A percentile compares a stretch with the other conserved stretches of the same genome.
Conservation (phyloP, 2,888 invertebrate genomes). For the Calameuta filiformis region DNA sequence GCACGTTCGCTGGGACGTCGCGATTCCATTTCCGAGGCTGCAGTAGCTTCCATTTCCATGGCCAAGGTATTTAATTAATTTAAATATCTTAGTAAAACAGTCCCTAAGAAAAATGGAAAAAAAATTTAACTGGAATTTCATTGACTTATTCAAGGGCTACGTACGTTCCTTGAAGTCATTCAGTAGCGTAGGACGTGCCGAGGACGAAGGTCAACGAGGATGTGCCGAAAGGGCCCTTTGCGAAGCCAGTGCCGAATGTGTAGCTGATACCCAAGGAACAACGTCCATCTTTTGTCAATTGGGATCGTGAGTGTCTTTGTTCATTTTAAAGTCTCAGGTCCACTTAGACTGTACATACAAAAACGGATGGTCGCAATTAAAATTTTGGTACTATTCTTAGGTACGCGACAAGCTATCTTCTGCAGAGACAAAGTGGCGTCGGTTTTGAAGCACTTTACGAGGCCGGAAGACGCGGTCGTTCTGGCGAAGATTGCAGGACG, state of each 20-base stretch:
- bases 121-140: conserved; percentile 2
- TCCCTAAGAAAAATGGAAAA: background rate
- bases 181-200: conserved; percentile 72
- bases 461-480: conserved; percentile 87
- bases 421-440: conserved; percentile 79
- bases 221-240: conserved; percentile 76
- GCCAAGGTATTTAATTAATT: conserved; percentile 71
- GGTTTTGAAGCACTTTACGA: conserved; percentile 85
- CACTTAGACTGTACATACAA: background rate
- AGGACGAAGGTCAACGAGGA: conserved; percentile 87
- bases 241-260: conserved; percentile 89
- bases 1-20: conserved; percentile 88
- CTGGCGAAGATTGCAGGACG: conserved; percentile 87
- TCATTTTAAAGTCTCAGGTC: background rate
- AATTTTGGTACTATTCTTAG: conserved; percentile 64
- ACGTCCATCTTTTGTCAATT: conserved; percentile 89
- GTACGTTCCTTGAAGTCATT: conserved; percentile 75
- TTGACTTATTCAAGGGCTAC: conserved; percentile 72
- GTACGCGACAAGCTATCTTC: conserved; percentile 86
- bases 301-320: conserved; percentile 81
- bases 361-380: background rate
- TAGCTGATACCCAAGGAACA: conserved; percentile 77
- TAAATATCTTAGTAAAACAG: background rate
- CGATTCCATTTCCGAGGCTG: conserved; percentile 91
- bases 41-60: conserved; percentile 88